phyloP scores from a whole-genome alignment of 2,888 invertebrate genomes.

The Andrena flavipes region DNA sequence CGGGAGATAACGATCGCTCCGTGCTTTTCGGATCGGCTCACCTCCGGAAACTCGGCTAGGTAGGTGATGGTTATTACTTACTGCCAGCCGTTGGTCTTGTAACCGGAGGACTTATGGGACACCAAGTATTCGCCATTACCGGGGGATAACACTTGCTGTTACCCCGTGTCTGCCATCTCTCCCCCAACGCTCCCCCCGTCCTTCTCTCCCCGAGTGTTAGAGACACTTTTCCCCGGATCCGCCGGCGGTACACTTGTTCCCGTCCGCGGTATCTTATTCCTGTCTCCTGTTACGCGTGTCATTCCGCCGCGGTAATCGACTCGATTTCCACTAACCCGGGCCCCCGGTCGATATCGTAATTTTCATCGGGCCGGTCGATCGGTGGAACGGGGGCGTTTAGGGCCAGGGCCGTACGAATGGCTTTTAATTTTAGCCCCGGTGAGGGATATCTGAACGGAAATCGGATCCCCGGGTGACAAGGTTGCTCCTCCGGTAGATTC shows the following conservation, averaged over 20 bases:
- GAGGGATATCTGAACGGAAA: slow-evolving; percentile 41
- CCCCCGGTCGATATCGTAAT: slow-evolving; percentile 45
- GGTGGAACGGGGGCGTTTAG: slow-evolving; percentile 37
- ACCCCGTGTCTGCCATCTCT: background rate
- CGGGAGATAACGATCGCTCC: slow-evolving; percentile 64
- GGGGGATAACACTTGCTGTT: slow-evolving; percentile 25
- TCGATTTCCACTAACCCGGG: background rate
- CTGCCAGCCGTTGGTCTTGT: slow-evolving; percentile 61
- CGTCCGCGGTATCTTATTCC: slow-evolving; percentile 27
- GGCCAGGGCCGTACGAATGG: slow-evolving; percentile 27
- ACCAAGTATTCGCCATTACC: slow-evolving; percentile 59
- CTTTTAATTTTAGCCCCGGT: slow-evolving; percentile 50
- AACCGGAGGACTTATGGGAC: slow-evolving; percentile 67
- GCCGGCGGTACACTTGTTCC: slow-evolving; percentile 44
- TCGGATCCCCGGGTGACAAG: slow-evolving; percentile 55
- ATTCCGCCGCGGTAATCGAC: slow-evolving; percentile 11
- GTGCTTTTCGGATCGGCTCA: slow-evolving; percentile 59
- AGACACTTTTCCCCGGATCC: slow-evolving; percentile 12
- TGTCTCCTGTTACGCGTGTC: slow-evolving; percentile 35
- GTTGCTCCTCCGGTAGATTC: slow-evolving; percentile 41
- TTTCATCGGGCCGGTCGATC: slow-evolving; percentile 6
- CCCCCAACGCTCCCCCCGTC: too few relatives aligned
- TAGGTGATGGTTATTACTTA: slow-evolving; percentile 70
- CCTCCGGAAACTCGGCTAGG: slow-evolving; percentile 62
- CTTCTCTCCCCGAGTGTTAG: slow-evolving; percentile 18